Evolutionary conservation across 2,113 vertebrate genomes (phyloP).

Genomic region (Struthidea cinerea): DNA sequence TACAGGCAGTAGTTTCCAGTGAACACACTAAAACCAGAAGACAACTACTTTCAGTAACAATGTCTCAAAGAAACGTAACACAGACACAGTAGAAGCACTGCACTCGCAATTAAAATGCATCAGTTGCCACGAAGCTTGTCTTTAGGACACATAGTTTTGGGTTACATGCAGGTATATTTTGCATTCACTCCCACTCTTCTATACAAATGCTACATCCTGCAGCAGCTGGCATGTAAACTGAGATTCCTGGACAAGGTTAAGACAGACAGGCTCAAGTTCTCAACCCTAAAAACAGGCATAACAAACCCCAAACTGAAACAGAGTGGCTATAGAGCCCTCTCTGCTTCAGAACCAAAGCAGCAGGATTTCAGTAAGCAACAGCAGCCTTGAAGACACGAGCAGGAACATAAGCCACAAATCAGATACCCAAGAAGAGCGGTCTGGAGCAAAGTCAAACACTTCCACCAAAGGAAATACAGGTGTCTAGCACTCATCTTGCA

Average conservation of each 20-base stretch:
- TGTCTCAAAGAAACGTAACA: background rate
- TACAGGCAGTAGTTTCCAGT: background rate
- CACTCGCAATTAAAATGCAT: background rate
- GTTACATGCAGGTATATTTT: background rate
- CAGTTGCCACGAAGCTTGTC: background rate
- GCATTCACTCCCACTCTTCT: background rate
- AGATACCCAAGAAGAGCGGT: background rate
- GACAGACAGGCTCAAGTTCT: background rate
- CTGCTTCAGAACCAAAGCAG: conserved; percentile 5
- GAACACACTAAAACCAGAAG: background rate
- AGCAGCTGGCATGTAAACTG: background rate
- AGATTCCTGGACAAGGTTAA: background rate
- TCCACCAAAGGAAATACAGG: background rate
- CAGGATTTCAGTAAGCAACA: background rate
- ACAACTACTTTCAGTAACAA: background rate
- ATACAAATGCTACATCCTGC: background rate
- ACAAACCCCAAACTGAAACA: background rate
- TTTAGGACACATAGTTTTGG: background rate
- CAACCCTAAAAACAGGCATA: background rate
- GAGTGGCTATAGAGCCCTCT: background rate
- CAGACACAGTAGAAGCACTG: background rate
- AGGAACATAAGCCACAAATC: background rate
- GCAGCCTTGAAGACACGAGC: background rate
- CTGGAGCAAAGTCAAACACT: conserved; percentile 54
- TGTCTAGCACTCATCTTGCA: conserved; percentile 31